Evolutionary conservation across 2,113 vertebrate species (phyloP), one percentile per base, ranked within the genome.

Genomic region (Chaenocephalus aceratus): DNA sequence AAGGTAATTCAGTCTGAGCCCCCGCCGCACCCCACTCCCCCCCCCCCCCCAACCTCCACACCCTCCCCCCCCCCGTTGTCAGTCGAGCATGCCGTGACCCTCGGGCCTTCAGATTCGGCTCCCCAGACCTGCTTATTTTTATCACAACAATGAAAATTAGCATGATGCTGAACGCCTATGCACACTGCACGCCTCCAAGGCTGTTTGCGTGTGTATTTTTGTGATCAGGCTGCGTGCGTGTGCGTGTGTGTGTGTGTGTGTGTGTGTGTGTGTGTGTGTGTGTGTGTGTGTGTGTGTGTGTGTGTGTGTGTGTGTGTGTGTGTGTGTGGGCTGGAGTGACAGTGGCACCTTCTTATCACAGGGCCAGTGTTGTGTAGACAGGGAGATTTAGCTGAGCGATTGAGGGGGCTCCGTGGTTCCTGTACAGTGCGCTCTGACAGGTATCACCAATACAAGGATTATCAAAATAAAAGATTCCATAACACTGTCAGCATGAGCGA

Each of bases 141-240:
- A 95, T 94, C 94, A 93, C 93, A 93, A 93, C 91, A 94, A 95
- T 95, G 87, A 90, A 94, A 94, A 94, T 95, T 95, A 91, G 93
- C 93, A 94, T 92, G 92, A 94, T 92, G 89, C 89, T 75, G 86
- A 89, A 92, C 84, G 91, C 88, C 86, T 86, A 87, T 88, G 82
- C 89, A 90, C 84, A 83, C 80, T 51, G 74, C 78, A 89, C 69
- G 82, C 82, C 92, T 93, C 73, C 87, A 7, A 92, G 92, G 91
- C 89, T 91, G 64, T 87, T 86, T 85, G 80, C 83, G 86, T 77
- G 82, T 72, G 49, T 69, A 10, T 70, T 45, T 75, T 15, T 65
- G 61, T 48, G 36, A 41, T 45, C n/a, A 59, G 68, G 41, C 53
- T 61, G 59, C 66, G 72, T 53, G 75, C 79, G 70, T 75, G 15